Conservation (phyloP, 2,797 vertebrate species). For the Phrynocephalus vlangalii region DNA sequence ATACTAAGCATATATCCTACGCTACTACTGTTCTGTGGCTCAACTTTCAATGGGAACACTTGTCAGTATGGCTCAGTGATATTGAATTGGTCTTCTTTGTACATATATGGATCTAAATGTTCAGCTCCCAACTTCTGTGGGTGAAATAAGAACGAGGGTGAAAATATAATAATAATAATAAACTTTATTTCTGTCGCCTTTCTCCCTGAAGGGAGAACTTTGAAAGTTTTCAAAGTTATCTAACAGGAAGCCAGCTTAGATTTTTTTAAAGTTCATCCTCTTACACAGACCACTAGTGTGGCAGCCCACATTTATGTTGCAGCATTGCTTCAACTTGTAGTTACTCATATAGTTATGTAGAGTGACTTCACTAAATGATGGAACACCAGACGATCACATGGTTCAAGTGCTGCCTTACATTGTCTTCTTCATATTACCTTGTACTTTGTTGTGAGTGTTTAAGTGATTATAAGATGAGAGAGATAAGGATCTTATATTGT, state of each 20-base stretch:
- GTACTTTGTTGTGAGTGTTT: not conserved
- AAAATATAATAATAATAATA: too few relatives aligned
- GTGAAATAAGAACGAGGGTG: too few relatives aligned
- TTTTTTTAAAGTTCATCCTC: too few relatives aligned
- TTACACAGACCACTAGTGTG: too few relatives aligned
- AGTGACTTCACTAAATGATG: not conserved
- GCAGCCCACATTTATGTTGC: too few relatives aligned
- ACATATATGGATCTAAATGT: too few relatives aligned
- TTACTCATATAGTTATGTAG: not conserved
- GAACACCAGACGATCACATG: not conserved
- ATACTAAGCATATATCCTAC: not conserved
- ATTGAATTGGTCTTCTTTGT: too few relatives aligned
- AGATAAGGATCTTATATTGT: not conserved
- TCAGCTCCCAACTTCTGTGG: too few relatives aligned
- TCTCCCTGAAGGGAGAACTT: too few relatives aligned
- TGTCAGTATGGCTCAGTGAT: not conserved
- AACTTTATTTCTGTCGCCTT: too few relatives aligned
- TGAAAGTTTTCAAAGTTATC: too few relatives aligned
- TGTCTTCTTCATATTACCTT: not conserved
- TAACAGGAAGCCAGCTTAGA: too few relatives aligned
- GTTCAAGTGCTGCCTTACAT: not conserved
- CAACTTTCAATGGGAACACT: not conserved
- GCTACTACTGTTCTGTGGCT: not conserved
- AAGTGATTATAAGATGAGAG: not conserved
- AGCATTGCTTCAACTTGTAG: not conserved